Evolutionary conservation across 2,113 vertebrate species (phyloP).

Genomic region (Suricata suricatta): DNA sequence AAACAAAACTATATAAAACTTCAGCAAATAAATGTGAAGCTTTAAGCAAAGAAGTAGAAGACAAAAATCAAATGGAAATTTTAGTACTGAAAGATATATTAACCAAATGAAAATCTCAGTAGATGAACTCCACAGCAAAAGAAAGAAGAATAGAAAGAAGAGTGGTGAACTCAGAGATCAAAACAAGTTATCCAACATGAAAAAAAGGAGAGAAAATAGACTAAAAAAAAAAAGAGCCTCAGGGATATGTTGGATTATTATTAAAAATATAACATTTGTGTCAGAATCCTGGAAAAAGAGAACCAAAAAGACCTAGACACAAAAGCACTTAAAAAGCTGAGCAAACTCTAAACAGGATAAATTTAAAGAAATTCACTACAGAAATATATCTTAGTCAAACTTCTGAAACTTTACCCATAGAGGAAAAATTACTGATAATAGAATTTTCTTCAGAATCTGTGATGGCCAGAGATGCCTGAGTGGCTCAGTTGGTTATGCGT

Average conservation of each 20-base stretch:
- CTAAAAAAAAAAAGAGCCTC: background rate
- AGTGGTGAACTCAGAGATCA: background rate
- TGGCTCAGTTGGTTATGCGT: too few species aligned
- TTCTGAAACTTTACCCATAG: background rate
- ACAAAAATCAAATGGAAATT: background rate
- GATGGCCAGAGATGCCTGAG: too few species aligned
- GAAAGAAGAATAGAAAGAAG: background rate
- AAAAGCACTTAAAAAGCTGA: background rate
- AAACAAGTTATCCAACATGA: background rate
- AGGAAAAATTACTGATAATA: background rate
- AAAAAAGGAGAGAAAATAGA: background rate
- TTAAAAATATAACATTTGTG: background rate
- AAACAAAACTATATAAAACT: background rate
- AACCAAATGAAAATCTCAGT: background rate
- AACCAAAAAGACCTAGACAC: background rate
- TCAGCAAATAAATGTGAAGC: background rate
- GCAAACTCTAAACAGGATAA: background rate
- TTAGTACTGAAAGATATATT: background rate
- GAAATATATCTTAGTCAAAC: background rate
- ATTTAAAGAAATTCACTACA: background rate
- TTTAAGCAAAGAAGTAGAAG: background rate
- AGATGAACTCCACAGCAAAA: background rate
- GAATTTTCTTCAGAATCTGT: background rate
- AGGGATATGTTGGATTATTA: background rate
- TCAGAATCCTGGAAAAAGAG: background rate